Percentiles rank a stretch among this genome's conserved stretches.
phyloP scores from a whole-genome alignment of 2,113 vertebrate genomes.

The Gracilinanus agilis region DNA sequence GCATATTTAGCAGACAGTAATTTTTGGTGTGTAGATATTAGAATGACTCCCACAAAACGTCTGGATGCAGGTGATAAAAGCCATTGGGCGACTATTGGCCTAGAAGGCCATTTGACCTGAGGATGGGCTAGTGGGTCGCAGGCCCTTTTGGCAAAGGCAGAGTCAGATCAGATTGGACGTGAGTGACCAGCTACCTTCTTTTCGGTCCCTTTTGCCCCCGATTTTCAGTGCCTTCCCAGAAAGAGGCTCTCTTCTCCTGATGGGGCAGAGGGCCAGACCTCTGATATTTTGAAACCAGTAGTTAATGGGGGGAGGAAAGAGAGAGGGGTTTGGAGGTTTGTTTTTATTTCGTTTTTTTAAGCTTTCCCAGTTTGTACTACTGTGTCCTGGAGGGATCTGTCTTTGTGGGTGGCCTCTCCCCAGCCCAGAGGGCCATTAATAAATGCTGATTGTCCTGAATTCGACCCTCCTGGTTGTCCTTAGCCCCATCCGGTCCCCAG shows the following conservation, averaged over 20 bases:
- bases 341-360: neutral
- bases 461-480: neutral
- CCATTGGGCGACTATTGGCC: neutral
- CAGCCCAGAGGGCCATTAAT: neutral
- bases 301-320: neutral
- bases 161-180: neutral
- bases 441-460: neutral
- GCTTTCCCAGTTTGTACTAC: neutral
- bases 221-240: neutral
- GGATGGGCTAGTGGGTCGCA: too few species aligned
- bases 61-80: too few species aligned
- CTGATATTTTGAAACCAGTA: neutral
- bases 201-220: neutral
- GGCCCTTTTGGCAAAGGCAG: neutral
- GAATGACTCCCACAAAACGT: too few species aligned
- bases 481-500: neutral
- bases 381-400: neutral
- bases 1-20: too few species aligned
- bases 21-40: too few species aligned
- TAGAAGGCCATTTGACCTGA: too few species aligned
- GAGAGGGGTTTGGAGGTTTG: too few species aligned
- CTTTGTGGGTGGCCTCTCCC: neutral
- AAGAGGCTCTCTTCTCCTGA: neutral
- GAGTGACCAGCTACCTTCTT: neutral
- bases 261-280: neutral